Evolutionary conservation across 1,140 invertebrate genomes (phyloP).

Genomic region (Calosoma granatense): DNA sequence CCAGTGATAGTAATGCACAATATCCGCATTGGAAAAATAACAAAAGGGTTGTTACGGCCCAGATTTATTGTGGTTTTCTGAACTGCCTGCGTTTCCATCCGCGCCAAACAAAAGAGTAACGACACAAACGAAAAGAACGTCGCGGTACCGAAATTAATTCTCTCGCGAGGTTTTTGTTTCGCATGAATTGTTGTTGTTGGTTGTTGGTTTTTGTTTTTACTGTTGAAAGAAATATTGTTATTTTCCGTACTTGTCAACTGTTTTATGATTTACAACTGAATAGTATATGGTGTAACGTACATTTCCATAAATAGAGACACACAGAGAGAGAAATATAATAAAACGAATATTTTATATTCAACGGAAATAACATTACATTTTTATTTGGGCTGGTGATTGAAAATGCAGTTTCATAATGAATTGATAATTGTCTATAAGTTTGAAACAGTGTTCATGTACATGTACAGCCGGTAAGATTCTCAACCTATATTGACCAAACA

Average conservation of each 20-base stretch:
- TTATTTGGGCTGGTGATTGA: no score
- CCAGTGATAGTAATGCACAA: background rate
- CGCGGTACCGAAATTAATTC: background rate
- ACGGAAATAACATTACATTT: no score
- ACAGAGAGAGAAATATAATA: no score
- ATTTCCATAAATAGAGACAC: no score
- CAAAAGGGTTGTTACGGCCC: background rate
- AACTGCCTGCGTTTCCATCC: background rate
- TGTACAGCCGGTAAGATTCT: background rate
- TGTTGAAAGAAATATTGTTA: background rate
- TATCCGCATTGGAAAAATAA: background rate
- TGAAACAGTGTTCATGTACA: no score
- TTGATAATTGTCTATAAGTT: no score
- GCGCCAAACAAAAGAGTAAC: background rate
- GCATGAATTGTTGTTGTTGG: background rate
- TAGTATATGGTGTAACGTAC: no score
- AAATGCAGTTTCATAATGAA: no score
- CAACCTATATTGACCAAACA: background rate
- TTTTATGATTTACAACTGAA: background rate
- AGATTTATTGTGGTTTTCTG: background rate
- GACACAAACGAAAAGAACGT: background rate
- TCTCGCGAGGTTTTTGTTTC: background rate
- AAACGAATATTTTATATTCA: no score
- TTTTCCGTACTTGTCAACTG: background rate
- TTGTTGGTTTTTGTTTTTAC: background rate